These are phyloP conservation scores for Centropristis striata DNA, from an alignment of 2,113 vertebrate species.

Conservation along the genomic window DNA sequence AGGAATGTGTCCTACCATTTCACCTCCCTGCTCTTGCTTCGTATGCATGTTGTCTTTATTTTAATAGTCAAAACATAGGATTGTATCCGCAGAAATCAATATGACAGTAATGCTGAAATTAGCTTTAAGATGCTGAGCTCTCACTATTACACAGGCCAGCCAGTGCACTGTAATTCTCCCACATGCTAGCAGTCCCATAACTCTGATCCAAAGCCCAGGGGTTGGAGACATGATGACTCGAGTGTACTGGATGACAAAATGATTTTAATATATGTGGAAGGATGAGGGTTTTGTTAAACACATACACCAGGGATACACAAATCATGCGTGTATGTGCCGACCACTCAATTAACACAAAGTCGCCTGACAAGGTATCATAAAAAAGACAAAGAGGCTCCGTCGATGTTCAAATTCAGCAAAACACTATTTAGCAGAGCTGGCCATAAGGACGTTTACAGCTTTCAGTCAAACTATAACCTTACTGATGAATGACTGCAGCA, in stretches of 20 bases:
- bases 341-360: conserved; percentile 21
- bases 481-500: conserved; percentile 70
- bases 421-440: conserved; percentile 27
- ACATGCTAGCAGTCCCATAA: conserved; percentile 55
- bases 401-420: conserved; percentile 39
- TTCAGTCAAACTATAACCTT: conserved; percentile 71
- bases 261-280: conserved; percentile 60
- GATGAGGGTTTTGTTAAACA: conserved; percentile 36
- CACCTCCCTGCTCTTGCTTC: conserved; percentile 1
- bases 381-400: conserved; percentile 26
- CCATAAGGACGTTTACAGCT: conserved; percentile 51
- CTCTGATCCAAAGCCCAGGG: conserved; percentile 55
- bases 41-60: conserved; percentile 14
- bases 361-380: conserved; percentile 37
- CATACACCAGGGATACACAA: conserved; percentile 37
- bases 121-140: conserved; percentile 69
- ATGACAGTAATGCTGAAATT: conserved; percentile 75
- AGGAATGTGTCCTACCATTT: conserved; percentile 8
- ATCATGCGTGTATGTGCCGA: conserved; percentile 25
- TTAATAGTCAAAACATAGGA: conserved; percentile 40
- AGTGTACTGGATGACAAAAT: conserved; percentile 35
- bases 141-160: conserved; percentile 36
- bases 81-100: conserved; percentile 49
- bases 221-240: conserved; percentile 53
- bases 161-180: conserved; percentile 41